phyloP scores from a whole-genome alignment of 2,888 invertebrate species.

The Cerceris rybyensis region DNA sequence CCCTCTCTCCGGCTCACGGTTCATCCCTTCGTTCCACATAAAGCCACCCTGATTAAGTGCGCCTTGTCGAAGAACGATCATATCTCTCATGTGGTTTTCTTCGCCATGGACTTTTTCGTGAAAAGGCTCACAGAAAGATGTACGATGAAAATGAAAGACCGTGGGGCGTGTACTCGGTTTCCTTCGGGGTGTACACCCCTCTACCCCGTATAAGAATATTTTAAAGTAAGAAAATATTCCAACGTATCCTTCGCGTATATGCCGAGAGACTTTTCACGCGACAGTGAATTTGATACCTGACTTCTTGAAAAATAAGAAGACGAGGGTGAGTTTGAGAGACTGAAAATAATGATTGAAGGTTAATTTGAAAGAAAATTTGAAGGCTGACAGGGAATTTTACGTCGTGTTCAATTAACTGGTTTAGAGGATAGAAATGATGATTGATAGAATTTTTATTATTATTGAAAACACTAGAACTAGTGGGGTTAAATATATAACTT shows the following conservation, averaged over 20 bases:
- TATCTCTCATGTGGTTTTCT: slow-evolving; percentile 55
- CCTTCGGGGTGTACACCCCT: not conserved
- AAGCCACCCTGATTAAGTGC: slow-evolving; percentile 60
- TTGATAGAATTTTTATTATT: too few relatives aligned
- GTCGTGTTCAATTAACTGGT: too few relatives aligned
- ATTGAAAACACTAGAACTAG: too few relatives aligned
- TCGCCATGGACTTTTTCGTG: slow-evolving; percentile 18
- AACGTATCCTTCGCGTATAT: slow-evolving; percentile 41
- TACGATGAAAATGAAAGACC: slow-evolving; percentile 48
- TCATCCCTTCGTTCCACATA: slow-evolving; percentile 44
- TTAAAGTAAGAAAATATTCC: not conserved
- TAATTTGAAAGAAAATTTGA: not conserved
- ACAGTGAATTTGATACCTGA: slow-evolving; percentile 41
- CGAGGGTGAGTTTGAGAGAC: not conserved
- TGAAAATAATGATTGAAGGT: slow-evolving; percentile 27
- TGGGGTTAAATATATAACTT: too few relatives aligned
- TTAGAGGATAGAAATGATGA: too few relatives aligned
- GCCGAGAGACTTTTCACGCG: slow-evolving; percentile 41
- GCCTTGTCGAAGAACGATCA: slow-evolving; percentile 63
- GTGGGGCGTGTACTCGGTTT: slow-evolving; percentile 30
- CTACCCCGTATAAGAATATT: not conserved
- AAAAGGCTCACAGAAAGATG: slow-evolving; percentile 27
- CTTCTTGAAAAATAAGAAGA: slow-evolving; percentile 19
- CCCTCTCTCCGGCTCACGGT: slow-evolving; percentile 53
- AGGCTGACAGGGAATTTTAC: too few relatives aligned